Conservation (phyloP, 2,113 vertebrate genomes). For the Poecile atricapillus region DNA sequence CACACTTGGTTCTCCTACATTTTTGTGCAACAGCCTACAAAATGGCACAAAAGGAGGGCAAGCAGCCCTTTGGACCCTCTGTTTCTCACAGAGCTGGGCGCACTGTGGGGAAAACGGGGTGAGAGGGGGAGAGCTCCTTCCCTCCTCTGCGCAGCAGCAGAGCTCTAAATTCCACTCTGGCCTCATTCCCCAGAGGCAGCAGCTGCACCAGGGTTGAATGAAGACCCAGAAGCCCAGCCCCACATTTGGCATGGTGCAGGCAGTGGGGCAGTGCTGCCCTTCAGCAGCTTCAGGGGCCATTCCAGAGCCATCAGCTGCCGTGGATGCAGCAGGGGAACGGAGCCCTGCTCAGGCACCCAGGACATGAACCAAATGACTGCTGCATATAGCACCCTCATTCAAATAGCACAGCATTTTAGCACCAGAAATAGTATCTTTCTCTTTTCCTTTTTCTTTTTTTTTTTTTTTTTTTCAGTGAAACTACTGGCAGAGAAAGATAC, state of each 20-base stretch:
- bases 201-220: neutral
- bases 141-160: accelerated
- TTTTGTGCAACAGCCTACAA: neutral
- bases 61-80: neutral
- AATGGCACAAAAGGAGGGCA: neutral
- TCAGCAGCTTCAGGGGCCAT: neutral
- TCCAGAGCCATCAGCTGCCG: neutral
- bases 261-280: neutral
- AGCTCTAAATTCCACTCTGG: neutral
- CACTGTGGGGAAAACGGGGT: accelerated
- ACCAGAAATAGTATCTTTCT: slow-evolving; percentile 30
- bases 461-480: neutral
- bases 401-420: neutral
- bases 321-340: neutral
- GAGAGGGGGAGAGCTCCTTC: neutral
- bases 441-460: neutral
- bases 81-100: neutral
- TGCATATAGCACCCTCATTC: slow-evolving; percentile 11
- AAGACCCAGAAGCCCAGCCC: neutral
- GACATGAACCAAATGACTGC: neutral
- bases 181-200: neutral
- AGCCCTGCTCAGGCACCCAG: neutral
- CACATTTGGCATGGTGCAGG: accelerated
- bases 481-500: slow-evolving; percentile 49
- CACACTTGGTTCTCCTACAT: neutral